Percentiles rank a stretch among this genome's conserved stretches.
phyloP scores from a whole-genome alignment of 2,888 invertebrate genomes.

The Leptinotarsa peninsularis region DNA sequence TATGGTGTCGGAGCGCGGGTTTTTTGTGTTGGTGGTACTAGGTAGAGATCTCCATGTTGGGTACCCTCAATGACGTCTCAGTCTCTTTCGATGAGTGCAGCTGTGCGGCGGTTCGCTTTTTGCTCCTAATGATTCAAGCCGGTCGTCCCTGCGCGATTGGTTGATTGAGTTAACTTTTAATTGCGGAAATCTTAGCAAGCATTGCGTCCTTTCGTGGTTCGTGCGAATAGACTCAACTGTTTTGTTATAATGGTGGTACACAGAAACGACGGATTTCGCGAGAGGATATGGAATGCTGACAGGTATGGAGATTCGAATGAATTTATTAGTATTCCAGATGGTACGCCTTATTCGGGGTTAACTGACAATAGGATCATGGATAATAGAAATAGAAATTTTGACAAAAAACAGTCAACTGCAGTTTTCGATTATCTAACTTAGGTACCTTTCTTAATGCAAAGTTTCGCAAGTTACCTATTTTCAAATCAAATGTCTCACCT shows the following conservation, averaged over 20 bases:
- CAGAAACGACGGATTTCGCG: conserved; percentile 56
- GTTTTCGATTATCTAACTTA: too few species aligned
- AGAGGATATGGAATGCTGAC: conserved; percentile 60
- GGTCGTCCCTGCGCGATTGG: conserved; percentile 50
- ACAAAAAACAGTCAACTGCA: too few species aligned
- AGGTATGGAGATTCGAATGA: conserved; percentile 53
- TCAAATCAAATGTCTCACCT: too few species aligned
- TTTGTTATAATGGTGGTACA: conserved; percentile 65
- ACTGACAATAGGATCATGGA: too few species aligned
- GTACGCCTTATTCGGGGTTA: too few species aligned
- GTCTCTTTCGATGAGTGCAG: conserved; percentile 39
- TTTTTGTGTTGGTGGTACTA: conserved; percentile 56
- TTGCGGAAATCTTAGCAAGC: conserved; percentile 25
- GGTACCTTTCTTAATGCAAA: too few species aligned
- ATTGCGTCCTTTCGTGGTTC: conserved; percentile 50
- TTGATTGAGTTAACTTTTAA: conserved; percentile 38
- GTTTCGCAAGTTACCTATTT: too few species aligned
- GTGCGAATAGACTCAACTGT: conserved; percentile 55
- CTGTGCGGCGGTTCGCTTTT: conserved; percentile 27
- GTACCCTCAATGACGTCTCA: conserved; percentile 57
- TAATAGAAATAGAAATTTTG: too few species aligned
- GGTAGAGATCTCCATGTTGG: conserved; percentile 61
- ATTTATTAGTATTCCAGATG: too few species aligned
- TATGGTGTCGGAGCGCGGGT: conserved; percentile 55
- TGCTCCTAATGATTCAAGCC: conserved; percentile 35